Evolutionary conservation across 1,140 invertebrate species (phyloP), one percentile per base, ranked within the genome.

Genomic region (Carposina sasakii): DNA sequence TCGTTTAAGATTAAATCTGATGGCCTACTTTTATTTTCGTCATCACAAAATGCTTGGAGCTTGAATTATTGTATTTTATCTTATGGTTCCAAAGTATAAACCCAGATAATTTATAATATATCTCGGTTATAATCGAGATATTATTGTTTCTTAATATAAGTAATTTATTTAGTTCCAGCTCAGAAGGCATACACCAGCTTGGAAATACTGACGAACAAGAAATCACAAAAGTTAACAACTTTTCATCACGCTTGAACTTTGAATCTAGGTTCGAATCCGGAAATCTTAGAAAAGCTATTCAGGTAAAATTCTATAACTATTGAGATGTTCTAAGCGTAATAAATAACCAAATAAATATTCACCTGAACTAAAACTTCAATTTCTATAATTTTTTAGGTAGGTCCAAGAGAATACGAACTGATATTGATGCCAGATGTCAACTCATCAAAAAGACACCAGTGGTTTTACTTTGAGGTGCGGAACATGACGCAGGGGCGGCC

Each of bases 391-490:
- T 69, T 82, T 43, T 66, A 93, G 91, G 88, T 91, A 66, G 89
- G 88, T 52, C 68, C 85, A n/a, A 77, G 86, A 62, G 94, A 97
- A 66, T 98, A 97, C 71, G 94, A 97, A 60, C 81, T 98, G 22
- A 91, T 97, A 45, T 73, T 98, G 40, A 93, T 90, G 76, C 92
- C 95, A 8, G 96, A 98, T 71, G 91, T 96, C 1, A 96, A 96
- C 77, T 93, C 92, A 17, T 85, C 79, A 5, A 90, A 90, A 44
- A 89, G 95, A 57, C 92, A 93, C 65, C 94, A 96, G 58, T 98
- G 96, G 96, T 98, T 97, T 81, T 98, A 97, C 82, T 98, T 97
- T 75, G 91, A 94, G 86, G 91, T 97, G 2, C 91, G 90, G 15
- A 93, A 94, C 67, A 96, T 95, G 91, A 87, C 91, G 44, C 86